Percentiles rank a stretch among this genome's conserved stretches.
These are phyloP conservation scores for Ormyrus nitidulus DNA, from an alignment of 2,888 invertebrate genomes.

Conservation along the genomic window DNA sequence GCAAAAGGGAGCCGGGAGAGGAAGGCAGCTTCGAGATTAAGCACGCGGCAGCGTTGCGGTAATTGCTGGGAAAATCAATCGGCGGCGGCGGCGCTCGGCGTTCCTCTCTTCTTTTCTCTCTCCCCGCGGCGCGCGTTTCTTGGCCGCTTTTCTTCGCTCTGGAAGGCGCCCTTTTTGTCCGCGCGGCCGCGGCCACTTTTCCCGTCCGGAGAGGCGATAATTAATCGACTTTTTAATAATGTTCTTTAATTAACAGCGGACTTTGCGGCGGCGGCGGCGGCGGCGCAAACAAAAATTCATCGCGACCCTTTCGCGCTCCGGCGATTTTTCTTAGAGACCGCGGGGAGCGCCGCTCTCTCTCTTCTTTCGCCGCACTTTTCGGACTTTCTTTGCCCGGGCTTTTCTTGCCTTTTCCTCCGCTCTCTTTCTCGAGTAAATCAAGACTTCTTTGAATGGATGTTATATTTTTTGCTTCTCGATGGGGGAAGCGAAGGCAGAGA, in stretches of 20 bases:
- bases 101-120: slow-evolving; percentile 2
- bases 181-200: slow-evolving; percentile 9
- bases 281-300: slow-evolving; percentile 40
- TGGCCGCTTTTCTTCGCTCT: slow-evolving; percentile 21
- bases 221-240: slow-evolving; percentile 53
- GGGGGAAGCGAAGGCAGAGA: neutral
- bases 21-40: slow-evolving; percentile 12
- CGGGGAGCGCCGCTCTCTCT: neutral
- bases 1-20: slow-evolving; percentile 18
- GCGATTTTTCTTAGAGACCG: neutral
- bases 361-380: slow-evolving; percentile 29
- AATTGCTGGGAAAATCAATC: slow-evolving; percentile 51
- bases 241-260: slow-evolving; percentile 50
- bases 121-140: neutral
- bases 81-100: slow-evolving; percentile 5
- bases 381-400: slow-evolving; percentile 32
- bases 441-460: slow-evolving; percentile 26
- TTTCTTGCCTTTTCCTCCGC: slow-evolving; percentile 16
- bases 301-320: slow-evolving; percentile 26
- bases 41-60: slow-evolving; percentile 25
- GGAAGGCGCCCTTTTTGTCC: neutral
- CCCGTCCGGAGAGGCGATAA: slow-evolving; percentile 39
- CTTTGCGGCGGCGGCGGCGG: neutral
- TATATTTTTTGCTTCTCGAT: slow-evolving; percentile 35
- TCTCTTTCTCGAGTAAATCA: slow-evolving; percentile 28